Evolutionary conservation across 1,140 invertebrate species (phyloP).

Genomic region (Drosophila fuyamai): DNA sequence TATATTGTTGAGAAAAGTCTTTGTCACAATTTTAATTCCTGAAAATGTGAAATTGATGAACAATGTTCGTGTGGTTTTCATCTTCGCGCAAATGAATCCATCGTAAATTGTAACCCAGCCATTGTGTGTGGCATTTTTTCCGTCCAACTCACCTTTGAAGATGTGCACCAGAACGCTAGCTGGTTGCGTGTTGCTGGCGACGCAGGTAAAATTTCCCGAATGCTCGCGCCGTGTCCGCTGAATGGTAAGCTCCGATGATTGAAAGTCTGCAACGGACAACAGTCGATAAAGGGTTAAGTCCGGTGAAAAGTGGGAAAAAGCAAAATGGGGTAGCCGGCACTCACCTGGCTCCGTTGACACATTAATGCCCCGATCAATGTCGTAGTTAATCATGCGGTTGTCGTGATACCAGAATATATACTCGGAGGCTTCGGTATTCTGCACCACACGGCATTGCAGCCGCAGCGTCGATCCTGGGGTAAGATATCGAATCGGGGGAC

Average conservation of each 20-base stretch:
- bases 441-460: conserved; percentile 91
- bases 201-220: conserved; percentile 95
- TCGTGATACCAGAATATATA: conserved; percentile 97
- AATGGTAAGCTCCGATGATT: conserved; percentile 88
- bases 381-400: conserved; percentile 95
- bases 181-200: conserved; percentile 93
- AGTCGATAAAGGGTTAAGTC: conserved; percentile 20
- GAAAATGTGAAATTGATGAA: neutral
- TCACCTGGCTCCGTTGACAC: conserved; percentile 88
- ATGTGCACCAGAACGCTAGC: conserved; percentile 94
- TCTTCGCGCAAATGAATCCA: neutral
- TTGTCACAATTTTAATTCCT: too few relatives aligned
- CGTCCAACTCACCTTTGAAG: conserved; percentile 89
- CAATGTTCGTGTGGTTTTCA: neutral
- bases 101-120: neutral
- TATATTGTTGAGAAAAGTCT: too few relatives aligned
- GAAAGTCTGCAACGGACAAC: conserved; percentile 85
- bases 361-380: conserved; percentile 92
- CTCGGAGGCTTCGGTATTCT: conserved; percentile 92
- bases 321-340: conserved; percentile 10
- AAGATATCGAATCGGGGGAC: conserved; percentile 93
- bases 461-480: conserved; percentile 93
- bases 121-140: neutral
- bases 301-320: neutral
- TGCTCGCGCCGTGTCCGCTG: conserved; percentile 89